Evolutionary conservation across 1,140 invertebrate genomes (phyloP).

Genomic region (Aphis craccivora): DNA sequence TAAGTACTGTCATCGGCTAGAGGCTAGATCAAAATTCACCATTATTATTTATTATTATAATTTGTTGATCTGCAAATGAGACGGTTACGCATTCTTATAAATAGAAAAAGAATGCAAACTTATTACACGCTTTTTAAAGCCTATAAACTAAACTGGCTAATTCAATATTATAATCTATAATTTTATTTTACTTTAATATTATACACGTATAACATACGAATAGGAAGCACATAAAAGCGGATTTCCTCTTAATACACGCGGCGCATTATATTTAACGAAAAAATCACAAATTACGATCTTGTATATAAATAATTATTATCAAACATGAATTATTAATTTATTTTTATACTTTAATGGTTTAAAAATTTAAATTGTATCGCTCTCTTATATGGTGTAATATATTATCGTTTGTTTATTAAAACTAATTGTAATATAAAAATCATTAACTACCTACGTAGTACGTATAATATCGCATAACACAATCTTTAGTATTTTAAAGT

Average conservation of each 20-base stretch:
- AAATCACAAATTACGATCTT: background rate
- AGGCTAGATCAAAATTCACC: too few species aligned
- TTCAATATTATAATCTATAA: background rate
- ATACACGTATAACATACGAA: background rate
- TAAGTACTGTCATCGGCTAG: too few species aligned
- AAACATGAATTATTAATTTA: background rate
- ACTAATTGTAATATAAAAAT: background rate
- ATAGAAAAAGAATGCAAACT: background rate
- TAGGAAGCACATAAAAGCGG: background rate
- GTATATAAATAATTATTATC: background rate
- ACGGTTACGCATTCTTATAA: background rate
- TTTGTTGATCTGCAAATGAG: background rate
- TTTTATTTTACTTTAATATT: background rate
- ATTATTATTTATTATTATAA: background rate
- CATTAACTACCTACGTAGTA: background rate
- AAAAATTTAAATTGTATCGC: background rate
- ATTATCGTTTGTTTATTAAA: background rate
- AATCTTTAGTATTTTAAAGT: background rate
- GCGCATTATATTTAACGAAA: background rate
- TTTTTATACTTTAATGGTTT: background rate
- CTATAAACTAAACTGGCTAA: background rate
- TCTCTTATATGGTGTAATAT: background rate
- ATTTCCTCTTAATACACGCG: background rate
- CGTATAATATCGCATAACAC: background rate
- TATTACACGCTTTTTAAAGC: background rate